Base-by-base conservation (phyloP, 37 sponge, comb jelly and placozoan genomes). In the Cliona cf. orientalis region DNA sequence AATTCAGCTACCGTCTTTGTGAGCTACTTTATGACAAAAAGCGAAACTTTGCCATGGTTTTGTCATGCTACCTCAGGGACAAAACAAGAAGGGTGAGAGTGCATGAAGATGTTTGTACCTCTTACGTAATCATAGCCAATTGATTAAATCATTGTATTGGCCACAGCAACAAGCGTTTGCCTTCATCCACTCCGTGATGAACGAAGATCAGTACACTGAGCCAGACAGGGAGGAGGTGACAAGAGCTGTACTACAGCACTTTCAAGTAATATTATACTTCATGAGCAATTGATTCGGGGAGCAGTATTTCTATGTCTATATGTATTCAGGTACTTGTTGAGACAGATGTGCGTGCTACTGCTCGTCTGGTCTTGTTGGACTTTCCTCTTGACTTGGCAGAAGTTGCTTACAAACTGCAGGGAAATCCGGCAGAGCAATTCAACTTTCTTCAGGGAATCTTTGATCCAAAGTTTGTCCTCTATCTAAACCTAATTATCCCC, bases 121-220 rank as follows among this genome's bases (percentile, higher is more conserved):
- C 9, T 34, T 40, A 45, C 3, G 34, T 42, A 40, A 31, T 49
- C 34, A 26, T 22, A n/a, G n/a, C n/a, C n/a, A n/a, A n/a, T n/a
- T n/a, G n/a, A n/a, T n/a, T n/a, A n/a, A n/a, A n/a, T n/a, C n/a
- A n/a, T 23, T 55, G 40, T 79, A 44, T 79, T 14, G 26, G 34
- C 26, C 35, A 14, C 77, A 92, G 92, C 72, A 72, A 58, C 89
- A 86, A 41, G 72, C 91, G 7, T 89, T 93, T 71, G 61, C 66
- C 46, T 93, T 86, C 87, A 89, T 93, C 46, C 94, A 86, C 60
- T 46, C 82, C 5, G 74, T 93, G 56, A 93, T 93, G 94, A 82
- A 37, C 35, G 86, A 83, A 0, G 91, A 93, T 61, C 69, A 77
- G 74, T 93, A 86, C 49, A 70, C 86, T 1, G 92, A 87, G 39